Conservation (phyloP, 2,888 invertebrate species). For the Eucera pruinosa region DNA sequence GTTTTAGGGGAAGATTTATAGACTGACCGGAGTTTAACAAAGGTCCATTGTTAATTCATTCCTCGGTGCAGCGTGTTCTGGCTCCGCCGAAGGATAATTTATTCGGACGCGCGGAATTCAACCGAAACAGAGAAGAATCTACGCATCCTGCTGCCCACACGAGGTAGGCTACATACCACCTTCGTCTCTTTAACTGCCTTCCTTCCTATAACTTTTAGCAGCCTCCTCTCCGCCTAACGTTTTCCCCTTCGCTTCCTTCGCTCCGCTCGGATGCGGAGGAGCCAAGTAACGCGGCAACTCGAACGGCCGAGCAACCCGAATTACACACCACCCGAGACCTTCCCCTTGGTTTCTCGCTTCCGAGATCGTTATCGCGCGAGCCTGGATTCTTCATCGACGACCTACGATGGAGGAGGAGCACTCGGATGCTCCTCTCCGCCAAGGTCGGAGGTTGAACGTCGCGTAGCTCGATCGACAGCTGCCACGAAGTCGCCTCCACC, state of each 20-base stretch:
- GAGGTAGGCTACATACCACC: slow-evolving; percentile 48
- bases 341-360: slow-evolving; percentile 47
- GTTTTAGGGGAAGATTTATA: slow-evolving; percentile 35
- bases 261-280: no score
- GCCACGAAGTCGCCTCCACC: slow-evolving; percentile 64
- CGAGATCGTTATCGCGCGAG: slow-evolving; percentile 68
- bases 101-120: slow-evolving; percentile 55
- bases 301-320: slow-evolving; percentile 65
- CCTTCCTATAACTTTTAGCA: slow-evolving; percentile 53
- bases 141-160: slow-evolving; percentile 38
- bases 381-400: slow-evolving; percentile 68
- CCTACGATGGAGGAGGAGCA: slow-evolving; percentile 62
- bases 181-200: slow-evolving; percentile 52
- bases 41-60: slow-evolving; percentile 59
- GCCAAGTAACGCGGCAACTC: no score
- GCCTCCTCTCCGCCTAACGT: slow-evolving; percentile 46
- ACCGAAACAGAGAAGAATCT: slow-evolving; percentile 48
- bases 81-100: slow-evolving; percentile 51
- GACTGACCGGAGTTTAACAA: slow-evolving; percentile 54
- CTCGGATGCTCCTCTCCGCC: slow-evolving; percentile 36
- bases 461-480: slow-evolving; percentile 71
- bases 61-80: slow-evolving; percentile 23
- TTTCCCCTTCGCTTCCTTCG: slow-evolving; percentile 38
- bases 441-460: slow-evolving; percentile 71
- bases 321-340: slow-evolving; percentile 57